phyloP scores from a whole-genome alignment of 2,888 invertebrate species.

The Tetragnatha montana region DNA sequence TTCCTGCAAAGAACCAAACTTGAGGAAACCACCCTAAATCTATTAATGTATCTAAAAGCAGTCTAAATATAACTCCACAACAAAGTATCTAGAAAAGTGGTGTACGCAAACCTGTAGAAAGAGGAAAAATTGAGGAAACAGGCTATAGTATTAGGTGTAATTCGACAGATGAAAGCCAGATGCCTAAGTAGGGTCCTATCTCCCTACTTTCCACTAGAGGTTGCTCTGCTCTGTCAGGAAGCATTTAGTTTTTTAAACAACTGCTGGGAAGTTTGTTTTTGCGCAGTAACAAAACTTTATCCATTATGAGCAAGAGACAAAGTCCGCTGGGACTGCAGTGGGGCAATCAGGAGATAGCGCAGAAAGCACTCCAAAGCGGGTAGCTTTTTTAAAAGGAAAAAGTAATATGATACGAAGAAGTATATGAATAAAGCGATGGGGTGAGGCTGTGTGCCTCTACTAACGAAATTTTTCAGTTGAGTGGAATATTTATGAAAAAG shows the following conservation, averaged over 20 bases:
- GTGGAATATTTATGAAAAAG: background rate
- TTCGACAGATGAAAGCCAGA: constrained; percentile 60
- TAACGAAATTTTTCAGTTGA: background rate
- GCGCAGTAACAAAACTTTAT: background rate
- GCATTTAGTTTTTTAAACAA: constrained; percentile 41
- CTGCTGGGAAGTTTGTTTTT: constrained; percentile 18
- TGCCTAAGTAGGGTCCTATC: constrained; percentile 42
- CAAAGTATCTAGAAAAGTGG: constrained; percentile 39
- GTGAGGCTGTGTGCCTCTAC: background rate
- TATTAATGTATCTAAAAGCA: constrained; percentile 43
- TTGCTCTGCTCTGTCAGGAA: constrained; percentile 38
- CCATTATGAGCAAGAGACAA: background rate
- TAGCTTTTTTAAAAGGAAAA: too few relatives aligned
- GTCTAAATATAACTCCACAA: constrained; percentile 47
- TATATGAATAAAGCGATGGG: background rate
- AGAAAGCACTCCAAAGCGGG: background rate
- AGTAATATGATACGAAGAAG: background rate
- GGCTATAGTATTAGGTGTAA: constrained; percentile 52
- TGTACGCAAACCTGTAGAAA: constrained; percentile 38
- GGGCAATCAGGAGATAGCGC: background rate
- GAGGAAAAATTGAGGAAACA: constrained; percentile 37
- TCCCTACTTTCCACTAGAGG: constrained; percentile 7
- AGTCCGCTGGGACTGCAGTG: background rate
- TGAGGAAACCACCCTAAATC: constrained; percentile 1
- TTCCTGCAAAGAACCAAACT: constrained; percentile 17